Evolutionary conservation across 2,797 vertebrate genomes (phyloP).

Genomic region (Babyrousa celebensis): DNA sequence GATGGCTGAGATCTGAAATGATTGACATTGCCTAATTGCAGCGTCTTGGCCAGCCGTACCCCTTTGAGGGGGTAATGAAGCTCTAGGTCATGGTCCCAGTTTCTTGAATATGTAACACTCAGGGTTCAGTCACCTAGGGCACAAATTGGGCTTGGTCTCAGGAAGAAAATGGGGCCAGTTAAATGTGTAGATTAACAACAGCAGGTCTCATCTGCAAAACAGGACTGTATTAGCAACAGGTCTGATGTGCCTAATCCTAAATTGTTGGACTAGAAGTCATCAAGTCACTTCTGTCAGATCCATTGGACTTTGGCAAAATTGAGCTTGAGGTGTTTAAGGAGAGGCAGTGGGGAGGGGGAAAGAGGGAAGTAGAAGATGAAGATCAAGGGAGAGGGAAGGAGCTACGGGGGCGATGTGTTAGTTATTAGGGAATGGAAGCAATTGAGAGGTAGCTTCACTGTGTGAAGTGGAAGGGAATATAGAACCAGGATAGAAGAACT

Average conservation of each 20-base stretch:
- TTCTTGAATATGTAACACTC: not conserved
- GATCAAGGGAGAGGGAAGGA: not conserved
- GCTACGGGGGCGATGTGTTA: not conserved
- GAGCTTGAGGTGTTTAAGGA: not conserved
- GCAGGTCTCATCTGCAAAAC: not conserved
- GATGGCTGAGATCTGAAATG: not conserved
- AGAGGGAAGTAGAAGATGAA: not conserved
- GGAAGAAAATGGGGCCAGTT: conserved; percentile 1
- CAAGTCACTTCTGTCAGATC: conserved; percentile 8
- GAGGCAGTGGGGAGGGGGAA: not conserved
- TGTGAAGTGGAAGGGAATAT: not conserved
- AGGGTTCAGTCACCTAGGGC: not conserved
- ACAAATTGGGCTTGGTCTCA: not conserved
- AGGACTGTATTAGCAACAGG: not conserved
- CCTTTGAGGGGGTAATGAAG: not conserved
- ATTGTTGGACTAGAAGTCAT: not conserved
- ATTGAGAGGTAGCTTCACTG: not conserved
- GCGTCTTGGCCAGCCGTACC: not conserved
- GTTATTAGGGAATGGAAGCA: not conserved
- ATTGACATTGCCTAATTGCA: not conserved
- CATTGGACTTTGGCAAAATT: not conserved
- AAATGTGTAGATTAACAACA: not conserved
- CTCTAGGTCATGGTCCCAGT: not conserved
- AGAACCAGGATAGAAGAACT: not conserved
- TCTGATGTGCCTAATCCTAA: not conserved